phyloP scores from a whole-genome alignment of 2,113 vertebrate species.

The Anser cygnoides region DNA sequence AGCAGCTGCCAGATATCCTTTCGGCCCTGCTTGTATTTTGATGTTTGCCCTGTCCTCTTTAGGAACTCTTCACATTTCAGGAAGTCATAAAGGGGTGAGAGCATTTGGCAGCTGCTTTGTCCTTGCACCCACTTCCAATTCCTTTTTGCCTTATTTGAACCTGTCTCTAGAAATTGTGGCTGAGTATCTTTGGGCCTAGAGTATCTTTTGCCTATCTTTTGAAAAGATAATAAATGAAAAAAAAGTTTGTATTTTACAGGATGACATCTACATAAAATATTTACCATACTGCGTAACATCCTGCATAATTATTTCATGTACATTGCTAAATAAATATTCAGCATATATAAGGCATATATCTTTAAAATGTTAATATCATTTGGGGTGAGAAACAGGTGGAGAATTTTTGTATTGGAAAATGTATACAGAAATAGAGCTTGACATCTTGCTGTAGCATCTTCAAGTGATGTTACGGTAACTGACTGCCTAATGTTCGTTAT shows the following conservation, averaged over 20 bases:
- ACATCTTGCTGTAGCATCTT: background rate
- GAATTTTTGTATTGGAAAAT: background rate
- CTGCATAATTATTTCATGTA: background rate
- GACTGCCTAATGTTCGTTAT: background rate
- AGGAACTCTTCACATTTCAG: rapidly evolving
- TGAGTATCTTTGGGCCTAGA: background rate
- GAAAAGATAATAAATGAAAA: background rate
- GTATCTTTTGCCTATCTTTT: background rate
- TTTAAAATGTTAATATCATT: background rate
- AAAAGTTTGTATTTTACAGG: background rate
- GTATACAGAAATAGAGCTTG: no score
- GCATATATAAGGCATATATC: no score
- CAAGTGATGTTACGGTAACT: background rate
- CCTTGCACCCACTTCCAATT: background rate
- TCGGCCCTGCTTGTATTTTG: background rate
- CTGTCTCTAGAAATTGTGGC: background rate
- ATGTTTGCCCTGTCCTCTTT: background rate
- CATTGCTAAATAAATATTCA: background rate
- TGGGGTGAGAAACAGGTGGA: background rate
- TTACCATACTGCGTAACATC: background rate
- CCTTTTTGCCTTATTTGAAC: background rate
- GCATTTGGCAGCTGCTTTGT: background rate
- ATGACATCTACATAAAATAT: background rate
- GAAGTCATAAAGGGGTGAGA: background rate
- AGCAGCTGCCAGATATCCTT: background rate